Base-by-base conservation (phyloP, 2,888 invertebrate species). In the Trypoxylon attenuatum region DNA sequence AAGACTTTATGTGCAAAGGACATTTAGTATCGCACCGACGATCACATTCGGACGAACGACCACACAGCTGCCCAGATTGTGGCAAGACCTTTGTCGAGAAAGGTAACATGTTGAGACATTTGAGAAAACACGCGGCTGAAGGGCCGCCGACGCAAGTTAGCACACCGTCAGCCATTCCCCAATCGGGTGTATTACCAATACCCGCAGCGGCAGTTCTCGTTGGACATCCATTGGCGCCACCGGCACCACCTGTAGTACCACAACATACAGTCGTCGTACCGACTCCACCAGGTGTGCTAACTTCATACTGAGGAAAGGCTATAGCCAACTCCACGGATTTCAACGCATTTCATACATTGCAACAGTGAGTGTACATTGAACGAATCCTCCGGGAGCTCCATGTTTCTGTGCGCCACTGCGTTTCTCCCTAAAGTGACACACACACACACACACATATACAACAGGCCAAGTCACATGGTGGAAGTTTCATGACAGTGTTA, bases 1-100 rank as follows among this genome's bases (percentile, higher is more conserved):
- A 95, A 87, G 94, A 94, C 85, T 95, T 95, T 84, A 93, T 95
- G 89, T 95, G 94, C 87, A 95, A 95, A 90, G 94, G 95, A 88
- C 94, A 95, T 86, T 88, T 95, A 76, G 93, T 93, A 52, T 92
- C 94, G n/a, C 95, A 95, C 83, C 90, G 94, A 78, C 91, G 94
- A 59, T 93, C 94, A 53, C 95, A 95, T 87, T 91, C 92, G 25
- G 92, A 91, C 71, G 90, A 90, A 69, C 83, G 89, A 51, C 90
- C 90, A 0, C 82, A 86, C 82, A 90, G 90, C 50, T 93, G 93
- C 83, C 91, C 91, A 0, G 90, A 92, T 80, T 93, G 95, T 83
- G 94, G 92, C 64, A 93, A 92, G 84, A 91, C 91, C 18, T 95
- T 94, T 84, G 94, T 94, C 53, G 94, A 94, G 88, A 91, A 94